phyloP scores from a whole-genome alignment of 2,797 vertebrate genomes.

The Eulemur mongoz region DNA sequence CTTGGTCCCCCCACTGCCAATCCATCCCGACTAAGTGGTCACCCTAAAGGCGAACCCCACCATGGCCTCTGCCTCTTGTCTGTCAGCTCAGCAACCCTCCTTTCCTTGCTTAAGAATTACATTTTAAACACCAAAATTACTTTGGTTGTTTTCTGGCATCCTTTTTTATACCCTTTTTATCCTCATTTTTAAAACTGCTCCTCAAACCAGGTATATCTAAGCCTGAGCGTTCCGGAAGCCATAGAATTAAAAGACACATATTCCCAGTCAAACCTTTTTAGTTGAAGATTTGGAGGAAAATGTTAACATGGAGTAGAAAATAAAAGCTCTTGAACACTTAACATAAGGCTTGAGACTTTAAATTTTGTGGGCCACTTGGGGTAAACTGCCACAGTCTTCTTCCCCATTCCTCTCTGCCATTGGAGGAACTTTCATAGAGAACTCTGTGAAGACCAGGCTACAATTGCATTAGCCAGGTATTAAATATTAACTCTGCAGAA shows the following conservation, averaged over 20 bases:
- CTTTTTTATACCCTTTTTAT: background rate
- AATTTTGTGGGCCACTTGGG: background rate
- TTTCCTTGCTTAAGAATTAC: background rate
- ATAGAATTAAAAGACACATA: background rate
- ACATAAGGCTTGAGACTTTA: background rate
- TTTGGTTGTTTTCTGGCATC: background rate
- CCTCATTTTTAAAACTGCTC: background rate
- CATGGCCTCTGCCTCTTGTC: background rate
- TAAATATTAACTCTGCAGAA: background rate
- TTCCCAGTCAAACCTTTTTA: background rate
- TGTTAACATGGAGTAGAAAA: background rate
- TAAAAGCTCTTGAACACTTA: background rate
- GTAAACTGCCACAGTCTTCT: background rate
- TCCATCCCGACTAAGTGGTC: background rate
- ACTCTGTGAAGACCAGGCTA: background rate
- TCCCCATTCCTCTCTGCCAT: background rate
- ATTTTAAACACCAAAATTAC: constrained; percentile 3
- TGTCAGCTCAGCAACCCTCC: too few relatives aligned
- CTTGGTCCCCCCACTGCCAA: background rate
- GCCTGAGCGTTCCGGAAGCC: background rate
- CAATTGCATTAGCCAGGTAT: background rate
- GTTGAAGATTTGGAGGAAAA: background rate
- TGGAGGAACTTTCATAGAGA: background rate
- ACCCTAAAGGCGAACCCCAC: background rate
- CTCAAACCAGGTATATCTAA: background rate